Base-by-base conservation (phyloP, 2,888 invertebrate genomes). In the Drosophila helvetica region DNA sequence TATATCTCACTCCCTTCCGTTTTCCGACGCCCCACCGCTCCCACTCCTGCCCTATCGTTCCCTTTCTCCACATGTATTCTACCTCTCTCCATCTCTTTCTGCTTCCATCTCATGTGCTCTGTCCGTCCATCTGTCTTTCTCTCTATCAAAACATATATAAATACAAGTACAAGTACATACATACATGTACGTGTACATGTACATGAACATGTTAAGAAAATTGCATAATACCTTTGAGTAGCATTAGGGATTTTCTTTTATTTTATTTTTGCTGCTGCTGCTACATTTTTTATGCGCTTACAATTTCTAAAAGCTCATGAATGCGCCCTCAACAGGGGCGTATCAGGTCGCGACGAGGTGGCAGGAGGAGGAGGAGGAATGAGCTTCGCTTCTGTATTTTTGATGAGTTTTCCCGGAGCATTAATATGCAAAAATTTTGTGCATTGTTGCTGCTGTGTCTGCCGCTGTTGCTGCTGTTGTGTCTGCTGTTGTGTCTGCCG, bases 181-280 rank as follows among this genome's bases (percentile, higher is more conserved):
- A 30, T 33, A 27, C 33, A 46, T 27, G 43, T 55, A 15, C 42
- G 4, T 54, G n/a, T 42, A 42, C 54, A 48, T 58, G 55, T 60
- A 74, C 83, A 75, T 86, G 70, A 88, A 74, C 81, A 80, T 78
- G 81, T 84, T 53, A 62, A 62, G 70, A 66, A 88, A 85, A 85
- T 85, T 85, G 88, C 84, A 85, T 87, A 89, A 89, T 79, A 72
- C 86, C 72, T 58, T 51, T 62, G 78, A 55, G 64, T 66, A 51
- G 76, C 65, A 56, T 65, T 59, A 60, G 53, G 71, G 67, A 72
- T 78, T 80, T 56, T 53, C 18, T 53, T 33, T 53, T 47, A 10
- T 48, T 38, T 38, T 38, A 38, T 38, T 38, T 33, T 33, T 30
- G 52, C 63, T 42, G 43, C 62, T 66, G 55, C 72, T 79, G 76